Evolutionary conservation across 2,113 vertebrate species (phyloP).

Genomic region (Misgurnus mizolepis): DNA sequence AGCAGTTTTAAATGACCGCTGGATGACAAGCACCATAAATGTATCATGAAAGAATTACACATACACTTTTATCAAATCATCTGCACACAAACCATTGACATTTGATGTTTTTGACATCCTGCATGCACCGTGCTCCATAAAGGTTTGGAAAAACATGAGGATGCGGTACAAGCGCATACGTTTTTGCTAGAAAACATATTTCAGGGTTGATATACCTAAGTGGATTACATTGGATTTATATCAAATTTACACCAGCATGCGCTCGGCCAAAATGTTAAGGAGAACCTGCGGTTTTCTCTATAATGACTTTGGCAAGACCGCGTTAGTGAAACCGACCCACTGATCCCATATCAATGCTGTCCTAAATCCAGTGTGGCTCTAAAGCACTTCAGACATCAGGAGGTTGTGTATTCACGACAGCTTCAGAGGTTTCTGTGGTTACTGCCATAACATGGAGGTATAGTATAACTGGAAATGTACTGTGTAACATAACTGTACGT

Average conservation of each 20-base stretch:
- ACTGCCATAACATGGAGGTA: background rate
- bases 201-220: slow-evolving; percentile 18
- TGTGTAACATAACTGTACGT: background rate
- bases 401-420: background rate
- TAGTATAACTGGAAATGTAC: too few relatives aligned
- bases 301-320: slow-evolving; percentile 2
- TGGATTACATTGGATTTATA: slow-evolving; percentile 23
- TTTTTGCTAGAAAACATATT: background rate
- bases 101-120: too few relatives aligned
- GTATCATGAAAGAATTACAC: too few relatives aligned
- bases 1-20: too few relatives aligned
- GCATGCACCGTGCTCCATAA: too few relatives aligned
- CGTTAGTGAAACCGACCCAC: background rate
- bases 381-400: background rate
- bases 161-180: background rate
- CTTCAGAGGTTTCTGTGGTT: slow-evolving; percentile 4
- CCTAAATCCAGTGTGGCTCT: background rate
- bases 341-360: background rate
- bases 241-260: slow-evolving; percentile 27
- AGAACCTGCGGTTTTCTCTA: background rate
- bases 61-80: too few relatives aligned
- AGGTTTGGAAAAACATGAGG: too few relatives aligned
- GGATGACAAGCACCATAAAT: too few relatives aligned
- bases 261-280: slow-evolving; percentile 15
- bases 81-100: too few relatives aligned